A percentile compares a stretch with the other conserved stretches of the same genome.
Conservation (phyloP, 64 coral and sea anemone species). For the Cladopsammia gracilis region DNA sequence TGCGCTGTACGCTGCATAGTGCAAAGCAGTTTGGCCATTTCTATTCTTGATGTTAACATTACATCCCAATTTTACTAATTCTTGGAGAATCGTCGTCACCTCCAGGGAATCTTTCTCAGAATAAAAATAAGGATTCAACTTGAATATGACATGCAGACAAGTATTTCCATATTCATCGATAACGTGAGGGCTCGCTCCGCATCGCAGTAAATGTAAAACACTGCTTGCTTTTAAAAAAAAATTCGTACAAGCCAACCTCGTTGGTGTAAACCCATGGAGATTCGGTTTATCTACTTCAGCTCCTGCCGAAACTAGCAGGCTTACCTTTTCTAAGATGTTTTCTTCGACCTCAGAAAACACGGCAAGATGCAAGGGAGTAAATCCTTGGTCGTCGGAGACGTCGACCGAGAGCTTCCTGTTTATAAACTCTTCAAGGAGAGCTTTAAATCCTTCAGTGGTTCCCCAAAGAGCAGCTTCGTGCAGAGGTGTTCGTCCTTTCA, state of each 20-base stretch:
- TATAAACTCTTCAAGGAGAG: background rate
- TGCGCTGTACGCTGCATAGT: constrained; percentile 4
- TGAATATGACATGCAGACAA: constrained; percentile 42
- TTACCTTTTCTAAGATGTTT: constrained; percentile 43
- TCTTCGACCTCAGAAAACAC: constrained; percentile 17
- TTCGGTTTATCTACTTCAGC: constrained; percentile 34
- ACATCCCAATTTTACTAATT: background rate
- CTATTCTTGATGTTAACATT: constrained; percentile 21
- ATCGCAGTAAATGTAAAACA: background rate
- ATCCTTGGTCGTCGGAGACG: constrained; percentile 12
- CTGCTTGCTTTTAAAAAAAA: constrained; percentile 3
- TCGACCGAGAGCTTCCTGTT: constrained; percentile 41
- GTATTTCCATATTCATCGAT: constrained; percentile 16
- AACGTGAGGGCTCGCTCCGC: constrained; percentile 19
- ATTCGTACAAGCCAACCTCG: constrained; percentile 31
- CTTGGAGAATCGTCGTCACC: constrained; percentile 2
- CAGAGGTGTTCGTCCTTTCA: constrained; percentile 25
- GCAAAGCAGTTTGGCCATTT: constrained; percentile 41
- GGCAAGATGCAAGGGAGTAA: constrained; percentile 36
- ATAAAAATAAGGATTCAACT: background rate
- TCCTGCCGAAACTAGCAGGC: constrained; percentile 31
- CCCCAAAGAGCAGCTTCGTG: constrained; percentile 52
- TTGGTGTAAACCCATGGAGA: background rate
- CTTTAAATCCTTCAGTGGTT: constrained; percentile 16
- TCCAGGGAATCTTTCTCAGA: background rate